Conservation (phyloP, 2,113 vertebrate species). For the Xyrauchen texanus region DNA sequence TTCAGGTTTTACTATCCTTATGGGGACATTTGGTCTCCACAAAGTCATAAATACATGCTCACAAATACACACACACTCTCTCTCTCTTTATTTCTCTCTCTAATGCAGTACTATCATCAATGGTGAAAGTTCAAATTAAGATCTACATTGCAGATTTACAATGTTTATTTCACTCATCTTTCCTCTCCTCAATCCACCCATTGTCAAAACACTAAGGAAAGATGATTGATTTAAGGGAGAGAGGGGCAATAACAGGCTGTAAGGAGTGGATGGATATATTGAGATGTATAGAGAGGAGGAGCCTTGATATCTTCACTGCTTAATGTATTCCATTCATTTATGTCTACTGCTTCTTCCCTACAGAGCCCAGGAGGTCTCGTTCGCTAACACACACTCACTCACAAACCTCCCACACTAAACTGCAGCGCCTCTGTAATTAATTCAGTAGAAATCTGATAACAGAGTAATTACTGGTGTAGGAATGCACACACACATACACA, state of each 20-base stretch:
- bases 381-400: neutral
- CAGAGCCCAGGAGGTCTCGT: constrained; percentile 25
- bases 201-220: neutral
- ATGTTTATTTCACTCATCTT: neutral
- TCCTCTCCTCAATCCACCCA: neutral
- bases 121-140: too few relatives aligned
- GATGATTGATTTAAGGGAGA: constrained; percentile 1
- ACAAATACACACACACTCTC: neutral
- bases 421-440: constrained; percentile 29
- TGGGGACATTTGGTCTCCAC: too few relatives aligned
- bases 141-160: neutral
- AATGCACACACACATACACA: neutral
- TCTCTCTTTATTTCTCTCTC: too few relatives aligned
- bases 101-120: too few relatives aligned
- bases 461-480: constrained; percentile 31
- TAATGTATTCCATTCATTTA: constrained; percentile 40
- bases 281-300: neutral
- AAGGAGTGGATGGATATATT: constrained; percentile 12
- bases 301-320: constrained; percentile 22
- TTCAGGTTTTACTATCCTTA: too few relatives aligned
- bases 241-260: too few relatives aligned
- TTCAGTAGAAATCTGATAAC: constrained; percentile 34
- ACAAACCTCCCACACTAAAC: constrained; percentile 9
- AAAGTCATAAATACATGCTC: too few relatives aligned
- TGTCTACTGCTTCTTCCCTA: constrained; percentile 16